A percentile compares a stretch with the other conserved stretches of the same genome.
These are phyloP conservation scores for Rafetus swinhoei DNA, from an alignment of 2,113 vertebrate species.

Conservation along the genomic window DNA sequence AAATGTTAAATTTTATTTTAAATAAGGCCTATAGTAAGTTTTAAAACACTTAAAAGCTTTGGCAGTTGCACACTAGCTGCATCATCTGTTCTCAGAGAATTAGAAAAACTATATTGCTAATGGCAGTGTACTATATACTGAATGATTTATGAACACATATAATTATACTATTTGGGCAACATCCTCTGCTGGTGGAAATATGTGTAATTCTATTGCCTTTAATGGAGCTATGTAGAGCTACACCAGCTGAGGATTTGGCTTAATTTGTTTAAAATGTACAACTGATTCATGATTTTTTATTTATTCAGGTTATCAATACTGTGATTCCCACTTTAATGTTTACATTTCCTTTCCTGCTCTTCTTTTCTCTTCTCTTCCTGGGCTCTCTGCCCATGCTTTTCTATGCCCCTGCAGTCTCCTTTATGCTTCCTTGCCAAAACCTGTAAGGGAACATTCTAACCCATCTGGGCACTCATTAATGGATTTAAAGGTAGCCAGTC, in stretches of 20 bases:
- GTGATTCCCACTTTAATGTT: neutral
- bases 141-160: neutral
- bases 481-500: too few species aligned
- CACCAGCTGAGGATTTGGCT: neutral
- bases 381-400: neutral
- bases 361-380: neutral
- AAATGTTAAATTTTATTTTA: slow-evolving; percentile 21
- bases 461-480: too few species aligned
- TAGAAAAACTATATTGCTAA: slow-evolving; percentile 18
- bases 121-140: neutral
- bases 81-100: neutral
- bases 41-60: neutral
- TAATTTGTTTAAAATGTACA: neutral
- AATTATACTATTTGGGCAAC: neutral
- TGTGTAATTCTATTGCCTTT: neutral
- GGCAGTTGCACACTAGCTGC: neutral
- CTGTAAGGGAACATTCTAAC: too few species aligned
- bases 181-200: neutral
- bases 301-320: neutral
- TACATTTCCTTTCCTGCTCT: neutral
- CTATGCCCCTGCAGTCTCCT: neutral
- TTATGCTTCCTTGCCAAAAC: neutral
- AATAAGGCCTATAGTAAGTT: neutral
- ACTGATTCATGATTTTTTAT: too few species aligned
- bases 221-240: neutral